phyloP scores from a whole-genome alignment of 2,888 invertebrate genomes.

The Euproctis similis region DNA sequence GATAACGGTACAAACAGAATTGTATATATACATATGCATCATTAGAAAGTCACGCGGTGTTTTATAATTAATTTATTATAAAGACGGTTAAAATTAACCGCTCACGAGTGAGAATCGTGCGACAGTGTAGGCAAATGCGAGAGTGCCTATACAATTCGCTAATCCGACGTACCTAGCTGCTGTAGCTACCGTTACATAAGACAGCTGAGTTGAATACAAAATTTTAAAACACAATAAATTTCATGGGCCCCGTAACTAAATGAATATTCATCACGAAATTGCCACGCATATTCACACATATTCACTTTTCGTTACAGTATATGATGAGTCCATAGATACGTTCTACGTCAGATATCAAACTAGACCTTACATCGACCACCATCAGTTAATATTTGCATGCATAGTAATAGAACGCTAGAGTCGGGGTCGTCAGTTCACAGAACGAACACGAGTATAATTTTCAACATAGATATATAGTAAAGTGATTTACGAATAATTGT shows the following conservation, averaged over 20 bases:
- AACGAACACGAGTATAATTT: conserved; percentile 69
- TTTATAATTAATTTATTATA: conserved; percentile 61
- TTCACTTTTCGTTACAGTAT: conserved; percentile 65
- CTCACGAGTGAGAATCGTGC: conserved; percentile 55
- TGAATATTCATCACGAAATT: conserved; percentile 77
- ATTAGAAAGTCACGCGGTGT: conserved; percentile 55
- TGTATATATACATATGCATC: conserved; percentile 41
- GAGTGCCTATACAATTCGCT: conserved; percentile 72
- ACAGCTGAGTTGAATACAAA: conserved; percentile 75
- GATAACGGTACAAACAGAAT: conserved; percentile 47
- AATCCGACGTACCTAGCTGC: conserved; percentile 72
- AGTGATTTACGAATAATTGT: conserved; percentile 77
- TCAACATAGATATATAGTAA: conserved; percentile 77
- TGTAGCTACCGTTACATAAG: conserved; percentile 76
- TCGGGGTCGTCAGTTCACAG: conserved; percentile 47
- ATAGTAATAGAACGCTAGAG: conserved; percentile 35
- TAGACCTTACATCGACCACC: conserved; percentile 46
- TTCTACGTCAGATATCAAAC: conserved; percentile 33
- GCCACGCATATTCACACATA: conserved; percentile 77
- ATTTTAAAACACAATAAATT: conserved; percentile 77
- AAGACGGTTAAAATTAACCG: conserved; percentile 53
- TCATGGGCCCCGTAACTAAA: conserved; percentile 76
- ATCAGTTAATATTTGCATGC: conserved; percentile 53
- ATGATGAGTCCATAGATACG: conserved; percentile 53
- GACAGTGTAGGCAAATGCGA: conserved; percentile 62